phyloP scores from a whole-genome alignment of 2,797 vertebrate species.

The Sorex maritimensis region DNA sequence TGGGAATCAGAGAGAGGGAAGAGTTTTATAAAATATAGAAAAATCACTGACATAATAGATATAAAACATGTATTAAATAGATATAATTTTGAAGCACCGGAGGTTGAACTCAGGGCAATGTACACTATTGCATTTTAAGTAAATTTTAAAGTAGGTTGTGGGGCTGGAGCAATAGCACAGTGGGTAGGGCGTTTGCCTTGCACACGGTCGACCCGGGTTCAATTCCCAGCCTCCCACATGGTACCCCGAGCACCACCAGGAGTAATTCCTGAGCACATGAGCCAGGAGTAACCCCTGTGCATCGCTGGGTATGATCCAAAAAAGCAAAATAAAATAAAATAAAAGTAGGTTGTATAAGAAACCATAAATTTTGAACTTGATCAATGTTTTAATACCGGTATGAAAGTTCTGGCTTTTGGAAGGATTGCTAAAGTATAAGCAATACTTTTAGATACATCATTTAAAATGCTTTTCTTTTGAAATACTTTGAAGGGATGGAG shows the following conservation, averaged over 20 bases:
- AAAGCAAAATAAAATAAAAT: no score
- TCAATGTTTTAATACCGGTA: slow-evolving; percentile 53
- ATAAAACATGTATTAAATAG: no score
- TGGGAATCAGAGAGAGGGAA: background rate
- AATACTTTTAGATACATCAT: slow-evolving; percentile 28
- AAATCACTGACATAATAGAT: background rate
- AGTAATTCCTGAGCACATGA: no score
- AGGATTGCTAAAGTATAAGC: slow-evolving; percentile 64
- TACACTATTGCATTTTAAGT: slow-evolving; percentile 26
- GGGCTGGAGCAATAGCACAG: no score
- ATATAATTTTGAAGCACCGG: no score
- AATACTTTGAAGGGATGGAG: slow-evolving; percentile 52
- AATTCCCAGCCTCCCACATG: no score
- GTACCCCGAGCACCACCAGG: no score
- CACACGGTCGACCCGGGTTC: no score
- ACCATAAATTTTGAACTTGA: slow-evolving; percentile 45
- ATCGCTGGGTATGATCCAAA: no score
- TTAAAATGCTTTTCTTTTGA: slow-evolving; percentile 68
- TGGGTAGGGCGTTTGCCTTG: no score
- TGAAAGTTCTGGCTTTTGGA: slow-evolving; percentile 56
- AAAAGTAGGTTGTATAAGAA: slow-evolving; percentile 45
- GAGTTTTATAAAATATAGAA: slow-evolving; percentile 48
- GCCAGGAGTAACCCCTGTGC: no score
- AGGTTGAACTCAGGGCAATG: no score
- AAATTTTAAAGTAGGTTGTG: slow-evolving; percentile 35